Percentiles rank a stretch among this genome's conserved stretches.
Evolutionary conservation across 2,888 invertebrate species (phyloP).

Genomic region (Thymelicus sylvestris): DNA sequence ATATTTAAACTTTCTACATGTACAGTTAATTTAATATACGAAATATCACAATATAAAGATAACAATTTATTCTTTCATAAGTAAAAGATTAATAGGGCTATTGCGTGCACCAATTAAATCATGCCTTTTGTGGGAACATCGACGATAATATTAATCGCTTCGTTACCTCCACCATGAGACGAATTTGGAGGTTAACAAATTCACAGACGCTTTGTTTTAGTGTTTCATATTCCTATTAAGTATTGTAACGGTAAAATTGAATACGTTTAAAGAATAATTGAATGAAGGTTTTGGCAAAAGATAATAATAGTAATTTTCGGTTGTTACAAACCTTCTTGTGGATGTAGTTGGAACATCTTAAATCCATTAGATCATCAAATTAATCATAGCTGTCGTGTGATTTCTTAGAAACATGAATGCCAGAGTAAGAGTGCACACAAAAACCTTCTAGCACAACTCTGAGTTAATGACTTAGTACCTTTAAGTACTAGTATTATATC

Average conservation of each 20-base stretch:
- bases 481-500: not conserved
- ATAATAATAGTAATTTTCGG: conserved; percentile 18
- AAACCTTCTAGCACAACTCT: conserved; percentile 7
- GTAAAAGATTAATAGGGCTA: conserved; percentile 66
- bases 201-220: conserved; percentile 33
- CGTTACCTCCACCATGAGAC: conserved; percentile 5
- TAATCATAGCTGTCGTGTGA: not conserved
- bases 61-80: conserved; percentile 30
- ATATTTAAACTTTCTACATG: too few species aligned
- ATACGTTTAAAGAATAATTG: not conserved
- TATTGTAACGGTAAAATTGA: not conserved
- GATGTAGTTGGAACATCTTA: not conserved
- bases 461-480: conserved; percentile 10
- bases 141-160: conserved; percentile 3
- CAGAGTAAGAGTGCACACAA: conserved; percentile 4
- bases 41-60: not conserved
- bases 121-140: conserved; percentile 62
- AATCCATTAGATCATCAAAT: conserved; percentile 13
- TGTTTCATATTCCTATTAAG: conserved; percentile 1
- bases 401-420: conserved; percentile 29
- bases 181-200: conserved; percentile 34
- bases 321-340: conserved; percentile 6
- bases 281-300: conserved; percentile 10
- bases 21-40: conserved; percentile 2
- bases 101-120: conserved; percentile 71